Base-by-base conservation (phyloP, 2,888 invertebrate species). In the Epiblema foenella region DNA sequence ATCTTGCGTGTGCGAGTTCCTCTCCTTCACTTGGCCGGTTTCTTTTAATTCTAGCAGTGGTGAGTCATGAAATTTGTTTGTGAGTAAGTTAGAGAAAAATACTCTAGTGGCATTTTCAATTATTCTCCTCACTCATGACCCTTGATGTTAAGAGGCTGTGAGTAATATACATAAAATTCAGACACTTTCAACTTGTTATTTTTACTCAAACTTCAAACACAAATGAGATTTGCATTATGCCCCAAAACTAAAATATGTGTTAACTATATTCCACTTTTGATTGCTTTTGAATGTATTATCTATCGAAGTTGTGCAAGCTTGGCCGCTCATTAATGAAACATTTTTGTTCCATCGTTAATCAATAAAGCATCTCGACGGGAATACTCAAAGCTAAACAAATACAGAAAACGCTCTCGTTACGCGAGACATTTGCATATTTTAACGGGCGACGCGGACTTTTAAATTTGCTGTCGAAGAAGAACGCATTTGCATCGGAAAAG, bases 401-500 rank as follows among this genome's bases (percentile, higher is more conserved):
- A 54, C 70, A 60, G 65, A 18, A 59, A 33, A 66, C 60, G 54
- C 37, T 59, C 68, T 66, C 64, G 65, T 70, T 70, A 46, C 29
- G 52, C 11, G 15, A 20, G 65, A 54, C 59, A 70, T 66, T 70
- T 65, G 37, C 70, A 71, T 71, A 66, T 71, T 71, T 60, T 59
- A 70, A 70, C 46, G 17, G 59, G 33, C 57, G 46, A n/a, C n/a
- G 46, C 12, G 42, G 59, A 20, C 60, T 46, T 68, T 57, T 64
- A 39, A 62, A 68, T 68, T 72, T 64, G 68, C 51, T 54, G 56
- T 39, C 18, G 59, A 20, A 59, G 59, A 68, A 68, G 68, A 58
- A 68, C 58, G 58, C 59, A 70, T 70, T 65, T 70, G 69, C 69
- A 65, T 70, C 33, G 59, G 12, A 52, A 68, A 33, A 65, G 69